phyloP scores from a whole-genome alignment of 2,888 invertebrate species.

The Norana najaformis region DNA sequence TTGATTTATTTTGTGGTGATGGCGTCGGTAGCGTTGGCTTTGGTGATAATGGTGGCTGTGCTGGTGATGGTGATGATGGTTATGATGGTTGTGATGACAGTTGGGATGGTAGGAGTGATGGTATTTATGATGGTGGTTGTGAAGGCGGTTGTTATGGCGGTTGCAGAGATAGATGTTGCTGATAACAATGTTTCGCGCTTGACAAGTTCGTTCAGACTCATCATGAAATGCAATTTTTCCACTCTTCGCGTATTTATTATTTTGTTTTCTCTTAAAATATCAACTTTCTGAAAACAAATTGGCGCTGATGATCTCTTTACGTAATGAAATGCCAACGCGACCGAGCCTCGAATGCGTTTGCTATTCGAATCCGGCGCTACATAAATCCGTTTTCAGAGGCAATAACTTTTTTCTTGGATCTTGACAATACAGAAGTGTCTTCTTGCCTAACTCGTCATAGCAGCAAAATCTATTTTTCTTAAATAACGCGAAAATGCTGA shows the following conservation, averaged over 20 bases:
- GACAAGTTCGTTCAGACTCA: background rate
- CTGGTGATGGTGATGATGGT: no score
- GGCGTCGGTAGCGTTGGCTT: no score
- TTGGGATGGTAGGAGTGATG: no score
- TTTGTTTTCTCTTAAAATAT: conserved; percentile 13
- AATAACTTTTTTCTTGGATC: background rate
- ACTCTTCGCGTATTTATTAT: background rate
- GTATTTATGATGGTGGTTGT: no score
- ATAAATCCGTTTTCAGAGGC: background rate
- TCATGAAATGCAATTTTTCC: conserved; percentile 2
- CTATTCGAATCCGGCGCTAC: conserved; percentile 2
- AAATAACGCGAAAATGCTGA: background rate
- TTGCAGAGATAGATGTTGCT: background rate
- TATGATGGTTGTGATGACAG: no score
- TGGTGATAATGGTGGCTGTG: no score
- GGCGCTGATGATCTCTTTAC: background rate
- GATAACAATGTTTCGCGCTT: conserved; percentile 7
- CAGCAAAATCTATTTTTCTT: background rate
- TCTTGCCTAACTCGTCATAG: background rate
- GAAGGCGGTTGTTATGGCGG: background rate
- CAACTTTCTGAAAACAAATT: background rate
- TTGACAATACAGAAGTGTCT: background rate
- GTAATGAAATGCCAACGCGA: background rate
- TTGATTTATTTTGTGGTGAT: background rate
- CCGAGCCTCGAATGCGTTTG: background rate